phyloP scores from a whole-genome alignment of 2,888 invertebrate genomes.

The Caprella mutica region DNA sequence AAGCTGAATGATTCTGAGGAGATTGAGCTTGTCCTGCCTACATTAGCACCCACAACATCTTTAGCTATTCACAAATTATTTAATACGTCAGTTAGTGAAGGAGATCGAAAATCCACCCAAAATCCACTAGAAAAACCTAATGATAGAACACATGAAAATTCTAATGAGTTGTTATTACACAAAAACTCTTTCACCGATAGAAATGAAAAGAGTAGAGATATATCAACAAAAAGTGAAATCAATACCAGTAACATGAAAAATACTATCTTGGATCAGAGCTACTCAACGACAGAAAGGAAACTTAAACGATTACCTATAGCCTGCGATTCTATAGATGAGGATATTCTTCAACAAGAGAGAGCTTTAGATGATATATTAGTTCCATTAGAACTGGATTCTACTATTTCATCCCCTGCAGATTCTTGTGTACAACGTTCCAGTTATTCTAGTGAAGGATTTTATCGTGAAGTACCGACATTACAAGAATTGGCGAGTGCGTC shows the following conservation, averaged over 20 bases:
- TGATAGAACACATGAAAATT: too few relatives aligned
- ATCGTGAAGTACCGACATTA: background rate
- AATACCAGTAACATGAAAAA: too few relatives aligned
- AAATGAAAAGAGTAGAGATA: too few relatives aligned
- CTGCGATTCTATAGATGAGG: background rate
- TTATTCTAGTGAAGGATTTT: background rate
- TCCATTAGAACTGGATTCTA: background rate
- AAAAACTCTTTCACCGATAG: too few relatives aligned
- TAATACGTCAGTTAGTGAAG: too few relatives aligned
- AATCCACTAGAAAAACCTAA: too few relatives aligned
- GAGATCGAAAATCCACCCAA: too few relatives aligned
- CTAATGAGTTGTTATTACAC: too few relatives aligned
- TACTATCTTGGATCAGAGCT: too few relatives aligned
- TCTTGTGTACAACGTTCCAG: background rate
- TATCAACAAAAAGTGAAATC: too few relatives aligned
- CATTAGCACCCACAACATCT: background rate
- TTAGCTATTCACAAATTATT: conserved; percentile 2
- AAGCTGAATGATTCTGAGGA: background rate
- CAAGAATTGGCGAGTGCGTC: conserved; percentile 8
- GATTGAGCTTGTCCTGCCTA: background rate
- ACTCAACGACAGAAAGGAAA: too few relatives aligned
- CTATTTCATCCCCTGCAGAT: background rate
- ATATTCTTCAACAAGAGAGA: conserved; percentile 2
- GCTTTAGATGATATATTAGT: conserved; percentile 3
- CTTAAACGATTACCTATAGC: too few relatives aligned